Base-by-base conservation (phyloP, 2,113 vertebrate genomes). In the Reinhardtius hippoglossoides region DNA sequence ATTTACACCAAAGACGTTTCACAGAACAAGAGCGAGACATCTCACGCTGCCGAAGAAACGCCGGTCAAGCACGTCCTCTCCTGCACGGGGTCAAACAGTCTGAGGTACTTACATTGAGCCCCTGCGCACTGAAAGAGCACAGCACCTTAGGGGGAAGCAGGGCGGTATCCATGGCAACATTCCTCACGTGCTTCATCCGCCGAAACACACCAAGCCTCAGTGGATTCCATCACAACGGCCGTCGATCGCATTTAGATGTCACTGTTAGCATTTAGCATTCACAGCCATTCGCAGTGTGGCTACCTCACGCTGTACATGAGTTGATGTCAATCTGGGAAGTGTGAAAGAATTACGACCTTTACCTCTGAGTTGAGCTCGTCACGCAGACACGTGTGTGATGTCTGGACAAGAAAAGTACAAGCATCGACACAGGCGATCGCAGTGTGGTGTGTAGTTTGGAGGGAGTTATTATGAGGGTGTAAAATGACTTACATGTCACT, bases 391-490 rank as follows among this genome's bases (percentile, higher is more conserved):
- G 50, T 18, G 58, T 78, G 59, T 52, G 7, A 56, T 62, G 57
- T 8, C 55, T 40, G 82, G n/a, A 31, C 52, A 13, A 71, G 58
- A 85, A 87, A 93, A 93, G 91, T 91, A 93, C 91, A 92, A 89
- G 16, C 55, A 59, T 65, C 12, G 63, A 57, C 57, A 62, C 18
- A 6, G 14, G 16, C 56, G 27, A 21, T 84, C 48, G 62, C n/a
- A 21, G 37, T 80, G 37, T 54, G 37, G 37, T 2, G 2, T 40
- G 37, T 2, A 3, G 40, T 42, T 42, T 42, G 40, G 31, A 31
- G 6, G 1, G 31, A 42, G 40, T 2, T 42, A 2, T 12, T 3
- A 26, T 42, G 40, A 75, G 24, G 55, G 67, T 71, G 27, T 80
- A 31, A 35, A 71, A 40, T 21, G 50, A 67, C 44, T 46, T 58